Conservation (phyloP, 2,797 vertebrate species). For the Toxotes lorentzi region DNA sequence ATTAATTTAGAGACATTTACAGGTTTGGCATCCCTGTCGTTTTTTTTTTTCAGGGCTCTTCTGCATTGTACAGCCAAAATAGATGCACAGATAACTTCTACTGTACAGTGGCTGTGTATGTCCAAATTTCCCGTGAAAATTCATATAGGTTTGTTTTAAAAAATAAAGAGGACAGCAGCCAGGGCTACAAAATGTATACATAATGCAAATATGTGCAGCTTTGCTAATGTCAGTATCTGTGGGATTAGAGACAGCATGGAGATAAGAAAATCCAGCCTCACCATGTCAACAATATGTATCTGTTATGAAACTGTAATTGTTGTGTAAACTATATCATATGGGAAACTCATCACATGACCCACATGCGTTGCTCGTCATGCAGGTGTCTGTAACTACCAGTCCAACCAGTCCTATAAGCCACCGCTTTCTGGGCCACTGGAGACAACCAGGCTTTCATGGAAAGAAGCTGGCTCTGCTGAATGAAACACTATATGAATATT, state of each 20-base stretch:
- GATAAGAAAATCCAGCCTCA: neutral
- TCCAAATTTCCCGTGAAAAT: neutral
- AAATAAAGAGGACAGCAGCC: neutral
- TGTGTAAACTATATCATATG: constrained; percentile 13
- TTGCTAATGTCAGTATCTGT: neutral
- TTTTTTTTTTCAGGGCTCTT: neutral
- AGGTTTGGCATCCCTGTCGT: neutral
- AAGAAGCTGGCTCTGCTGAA: constrained; percentile 54
- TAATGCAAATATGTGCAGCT: neutral
- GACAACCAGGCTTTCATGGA: constrained; percentile 70
- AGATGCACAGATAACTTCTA: neutral
- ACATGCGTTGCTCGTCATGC: constrained; percentile 10
- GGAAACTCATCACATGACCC: constrained; percentile 19
- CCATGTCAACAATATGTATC: neutral
- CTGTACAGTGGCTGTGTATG: neutral
- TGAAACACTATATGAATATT: constrained; percentile 81
- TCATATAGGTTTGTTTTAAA: neutral
- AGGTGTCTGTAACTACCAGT: constrained; percentile 38
- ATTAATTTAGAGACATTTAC: neutral
- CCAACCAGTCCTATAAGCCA: constrained; percentile 34
- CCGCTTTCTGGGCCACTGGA: constrained; percentile 52
- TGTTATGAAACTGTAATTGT: neutral
- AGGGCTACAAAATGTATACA: neutral
- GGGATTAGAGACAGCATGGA: neutral
- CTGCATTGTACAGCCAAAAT: neutral